Evolutionary conservation across 2,797 vertebrate species (phyloP), one percentile per base, ranked within the genome.

Genomic region (Anguilla anguilla): DNA sequence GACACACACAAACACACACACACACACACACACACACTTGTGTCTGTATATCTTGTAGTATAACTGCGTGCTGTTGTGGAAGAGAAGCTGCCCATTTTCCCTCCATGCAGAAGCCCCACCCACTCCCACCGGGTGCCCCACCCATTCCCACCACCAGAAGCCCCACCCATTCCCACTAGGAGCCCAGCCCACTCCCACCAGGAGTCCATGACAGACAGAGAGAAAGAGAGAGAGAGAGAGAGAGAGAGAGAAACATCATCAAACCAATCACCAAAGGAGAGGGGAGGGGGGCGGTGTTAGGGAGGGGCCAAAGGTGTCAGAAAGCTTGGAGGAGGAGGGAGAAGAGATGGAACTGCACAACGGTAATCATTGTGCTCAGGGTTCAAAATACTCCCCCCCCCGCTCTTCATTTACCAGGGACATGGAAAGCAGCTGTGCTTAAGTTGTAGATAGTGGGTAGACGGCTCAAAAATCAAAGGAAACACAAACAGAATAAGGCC

Each of bases 41-140:
- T 43, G 55, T 61, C 35, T 77, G 35, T 59, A 64, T 91, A 88
- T 91, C 86, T 88, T 83, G 86, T 92, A 93, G 94, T 94, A 92
- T 93, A 22, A 61, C 57, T 4, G 43, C 77, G 92, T 88, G 92
- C 91, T 87, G 61, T 92, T 93, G 89, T 88, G 94, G 93, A 95
- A 94, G 91, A 93, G 89, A 92, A 88, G 91, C 89, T 28, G 57
- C 55, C 64, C 10, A 49, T 0, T 1, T 92, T 94, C 93, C 95
- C 92, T 91, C 94, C 96, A 95, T 95, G 96, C 96, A 95, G 91
- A 85, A 91, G 87, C 91, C 94, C 92, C 94, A 94, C n/a, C 46
- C 43, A 67, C 61, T 81, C n/a, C 88, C 57, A 7, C 28, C 51
- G 2, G 61, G 22, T n/a, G 25, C 5, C 22, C 6, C 3, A 31